A percentile compares a stretch with the other conserved stretches of the same genome.
These are phyloP conservation scores for Apteryx mantelli DNA, from an alignment of 2,113 vertebrate genomes.

Conservation along the genomic window DNA sequence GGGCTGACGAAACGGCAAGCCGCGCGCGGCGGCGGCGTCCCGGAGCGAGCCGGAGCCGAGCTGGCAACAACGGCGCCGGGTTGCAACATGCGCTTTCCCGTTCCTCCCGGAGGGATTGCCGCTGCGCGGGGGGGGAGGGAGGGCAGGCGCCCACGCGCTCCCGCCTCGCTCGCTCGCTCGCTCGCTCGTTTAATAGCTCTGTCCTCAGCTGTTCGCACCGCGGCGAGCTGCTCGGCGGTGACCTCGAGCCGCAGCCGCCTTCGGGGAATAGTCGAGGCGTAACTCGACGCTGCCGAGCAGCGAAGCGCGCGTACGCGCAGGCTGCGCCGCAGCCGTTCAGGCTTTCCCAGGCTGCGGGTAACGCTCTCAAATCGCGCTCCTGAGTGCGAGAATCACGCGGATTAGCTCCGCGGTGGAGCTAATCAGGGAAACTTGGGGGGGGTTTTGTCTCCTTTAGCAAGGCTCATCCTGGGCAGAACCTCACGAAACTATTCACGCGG, in stretches of 20 bases:
- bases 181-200: neutral
- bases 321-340: neutral
- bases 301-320: neutral
- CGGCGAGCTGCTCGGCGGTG: neutral
- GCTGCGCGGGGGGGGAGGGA: neutral
- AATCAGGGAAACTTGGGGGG: neutral
- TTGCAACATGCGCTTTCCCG: slow-evolving; percentile 64
- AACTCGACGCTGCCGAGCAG: neutral
- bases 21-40: too few relatives aligned
- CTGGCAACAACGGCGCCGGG: slow-evolving; percentile 52
- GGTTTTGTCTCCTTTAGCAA: neutral
- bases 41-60: neutral
- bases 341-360: neutral
- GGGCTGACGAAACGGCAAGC: slow-evolving; percentile 69
- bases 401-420: too few relatives aligned
- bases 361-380: neutral
- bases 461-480: neutral
- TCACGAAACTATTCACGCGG: accelerated
- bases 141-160: too few relatives aligned
- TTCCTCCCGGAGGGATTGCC: neutral
- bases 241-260: slow-evolving; percentile 1
- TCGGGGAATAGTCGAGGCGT: neutral
- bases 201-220: slow-evolving; percentile 37
- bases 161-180: too few relatives aligned
- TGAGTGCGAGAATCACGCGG: neutral